Conservation (phyloP, 2,113 vertebrate genomes). For the Myrmecobius fasciatus region DNA sequence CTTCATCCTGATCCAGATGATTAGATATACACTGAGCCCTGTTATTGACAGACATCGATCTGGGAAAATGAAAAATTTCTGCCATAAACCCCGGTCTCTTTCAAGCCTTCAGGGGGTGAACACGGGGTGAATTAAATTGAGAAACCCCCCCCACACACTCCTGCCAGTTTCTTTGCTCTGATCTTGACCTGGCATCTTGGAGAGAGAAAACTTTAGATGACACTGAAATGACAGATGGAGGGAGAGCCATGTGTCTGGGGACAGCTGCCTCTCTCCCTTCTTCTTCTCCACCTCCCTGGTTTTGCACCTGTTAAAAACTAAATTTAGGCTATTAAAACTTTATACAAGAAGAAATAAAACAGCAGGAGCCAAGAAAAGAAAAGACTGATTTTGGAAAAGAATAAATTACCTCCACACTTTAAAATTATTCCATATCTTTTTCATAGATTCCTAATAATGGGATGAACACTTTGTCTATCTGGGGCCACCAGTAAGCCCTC, state of each 20-base stretch:
- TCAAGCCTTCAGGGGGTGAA: not conserved
- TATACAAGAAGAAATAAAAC: constrained; percentile 66
- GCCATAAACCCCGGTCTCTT: not conserved
- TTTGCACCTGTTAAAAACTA: constrained; percentile 83
- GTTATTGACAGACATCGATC: not conserved
- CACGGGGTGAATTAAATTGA: not conserved
- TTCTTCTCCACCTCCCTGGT: constrained; percentile 58
- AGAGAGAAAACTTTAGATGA: not conserved
- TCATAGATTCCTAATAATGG: not conserved
- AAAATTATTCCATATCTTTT: not conserved
- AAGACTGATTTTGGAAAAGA: constrained; percentile 20
- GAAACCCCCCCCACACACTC: constrained; percentile 36
- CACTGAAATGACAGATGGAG: constrained; percentile 76
- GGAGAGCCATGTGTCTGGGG: constrained; percentile 70
- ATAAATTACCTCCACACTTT: not conserved
- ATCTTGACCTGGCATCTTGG: constrained; percentile 23
- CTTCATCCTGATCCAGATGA: not conserved
- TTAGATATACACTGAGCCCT: not conserved
- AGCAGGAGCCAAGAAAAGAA: constrained; percentile 36
- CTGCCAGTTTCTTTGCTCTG: not conserved
- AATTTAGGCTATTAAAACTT: constrained; percentile 81
- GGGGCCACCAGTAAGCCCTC: not conserved
- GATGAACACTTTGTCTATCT: not conserved
- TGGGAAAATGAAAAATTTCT: not conserved
- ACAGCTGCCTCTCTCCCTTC: constrained; percentile 80